phyloP scores from a whole-genome alignment of 2,797 vertebrate genomes.

The Esox lucius region DNA sequence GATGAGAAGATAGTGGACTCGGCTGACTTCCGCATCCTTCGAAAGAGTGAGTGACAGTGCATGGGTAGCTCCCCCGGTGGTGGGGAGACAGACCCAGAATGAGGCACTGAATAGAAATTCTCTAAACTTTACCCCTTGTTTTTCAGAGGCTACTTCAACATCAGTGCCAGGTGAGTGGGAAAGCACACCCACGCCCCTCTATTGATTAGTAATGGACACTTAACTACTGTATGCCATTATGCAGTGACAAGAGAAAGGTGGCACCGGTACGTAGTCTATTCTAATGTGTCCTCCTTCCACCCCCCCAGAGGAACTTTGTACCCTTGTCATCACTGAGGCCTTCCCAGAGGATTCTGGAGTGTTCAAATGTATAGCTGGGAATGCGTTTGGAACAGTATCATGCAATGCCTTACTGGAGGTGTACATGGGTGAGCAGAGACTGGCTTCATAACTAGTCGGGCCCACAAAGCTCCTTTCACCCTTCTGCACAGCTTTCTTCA shows the following conservation, averaged over 20 bases:
- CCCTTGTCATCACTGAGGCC: slow-evolving; percentile 87
- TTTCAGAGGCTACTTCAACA: slow-evolving; percentile 83
- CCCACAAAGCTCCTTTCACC: not conserved
- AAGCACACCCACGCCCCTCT: not conserved
- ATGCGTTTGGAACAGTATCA: slow-evolving; percentile 78
- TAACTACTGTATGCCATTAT: not conserved
- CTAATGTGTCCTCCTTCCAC: not conserved
- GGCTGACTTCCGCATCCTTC: slow-evolving; percentile 82
- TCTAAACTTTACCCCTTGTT: slow-evolving; percentile 10
- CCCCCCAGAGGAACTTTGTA: slow-evolving; percentile 85
- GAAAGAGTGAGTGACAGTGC: slow-evolving; percentile 77
- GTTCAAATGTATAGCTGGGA: slow-evolving; percentile 84
- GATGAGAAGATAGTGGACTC: slow-evolving; percentile 80
- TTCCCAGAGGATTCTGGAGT: slow-evolving; percentile 88
- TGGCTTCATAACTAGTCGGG: not conserved
- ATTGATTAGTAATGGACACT: not conserved
- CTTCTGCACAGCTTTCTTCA: not conserved
- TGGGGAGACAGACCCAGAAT: not conserved
- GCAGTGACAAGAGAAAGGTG: not conserved
- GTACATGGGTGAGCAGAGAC: slow-evolving; percentile 61
- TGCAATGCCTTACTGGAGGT: slow-evolving; percentile 80
- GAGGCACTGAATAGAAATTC: not conserved
- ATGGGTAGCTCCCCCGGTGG: not conserved
- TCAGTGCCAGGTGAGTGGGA: slow-evolving; percentile 79
- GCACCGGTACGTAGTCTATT: not conserved